Percentiles rank a stretch among this genome's conserved stretches.
Conservation (phyloP, 2,888 invertebrate species). For the Spisula subtruncata region DNA sequence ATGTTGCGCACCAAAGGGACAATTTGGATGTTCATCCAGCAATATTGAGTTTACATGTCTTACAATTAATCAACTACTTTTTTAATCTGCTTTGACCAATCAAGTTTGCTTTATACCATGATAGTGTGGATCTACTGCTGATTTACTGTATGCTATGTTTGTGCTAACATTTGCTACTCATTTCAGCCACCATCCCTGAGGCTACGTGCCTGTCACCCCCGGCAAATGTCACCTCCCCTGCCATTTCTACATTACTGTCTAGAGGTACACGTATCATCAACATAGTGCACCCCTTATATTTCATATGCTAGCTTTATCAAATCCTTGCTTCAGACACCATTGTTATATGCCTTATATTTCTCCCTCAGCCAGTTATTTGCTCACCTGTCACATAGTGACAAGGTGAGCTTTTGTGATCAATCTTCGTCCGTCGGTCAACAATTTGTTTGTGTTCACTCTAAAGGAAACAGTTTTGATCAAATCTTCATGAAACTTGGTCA, state of each 20-base stretch:
- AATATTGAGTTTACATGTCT: too few species aligned
- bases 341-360: neutral
- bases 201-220: slow-evolving; percentile 44
- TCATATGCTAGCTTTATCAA: slow-evolving; percentile 19
- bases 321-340: neutral
- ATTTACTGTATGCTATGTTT: neutral
- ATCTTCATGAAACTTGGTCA: too few species aligned
- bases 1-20: too few species aligned
- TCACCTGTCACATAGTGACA: too few species aligned
- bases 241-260: slow-evolving; percentile 44
- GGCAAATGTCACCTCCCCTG: slow-evolving; percentile 36
- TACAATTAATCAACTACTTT: too few species aligned
- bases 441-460: too few species aligned
- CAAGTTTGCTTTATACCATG: neutral
- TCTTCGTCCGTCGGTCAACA: too few species aligned
- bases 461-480: too few species aligned
- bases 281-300: slow-evolving; percentile 20
- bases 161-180: slow-evolving; percentile 34
- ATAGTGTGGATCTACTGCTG: slow-evolving; percentile 9
- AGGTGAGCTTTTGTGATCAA: too few species aligned
- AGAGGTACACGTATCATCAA: slow-evolving; percentile 48
- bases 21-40: too few species aligned
- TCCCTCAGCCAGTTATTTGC: too few species aligned
- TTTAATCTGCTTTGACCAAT: too few species aligned
- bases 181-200: slow-evolving; percentile 47